Evolutionary conservation across 2,888 invertebrate species (phyloP), one percentile per base, ranked within the genome.

Genomic region (Tenthredo distinguenda): DNA sequence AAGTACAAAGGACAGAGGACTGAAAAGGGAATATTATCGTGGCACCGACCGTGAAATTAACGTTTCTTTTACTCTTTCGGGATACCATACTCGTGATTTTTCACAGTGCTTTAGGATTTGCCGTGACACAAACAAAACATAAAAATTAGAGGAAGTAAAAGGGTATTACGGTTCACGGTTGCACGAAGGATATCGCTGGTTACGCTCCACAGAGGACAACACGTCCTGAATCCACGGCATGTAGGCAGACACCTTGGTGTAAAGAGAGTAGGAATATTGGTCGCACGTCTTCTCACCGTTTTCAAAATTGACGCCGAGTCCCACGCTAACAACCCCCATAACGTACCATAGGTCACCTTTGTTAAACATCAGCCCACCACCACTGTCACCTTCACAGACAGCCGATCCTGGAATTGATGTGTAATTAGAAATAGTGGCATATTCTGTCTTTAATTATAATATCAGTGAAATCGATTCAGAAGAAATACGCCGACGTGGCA

Each of bases 321-420:
- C 92, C 47, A 93, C 90, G 86, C 94, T 94, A 4, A 94, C 94
- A 83, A 94, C 91, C 0, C 94, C 94, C 71, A 93, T 91, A 7
- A 94, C 88, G 86, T 93, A 94, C 92, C 93, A 94, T 9, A 93
- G 87, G 2, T 88, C 89, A 50, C 90, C 87, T 31, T 86, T 89
- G 55, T 89, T 87, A 79, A 94, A 93, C 0, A 93, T 92, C n/a
- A 94, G 89, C 58, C 94, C 94, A 15, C 94, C 94, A 0, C 94
- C 94, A 87, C 94, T 94, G 87, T 94, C 94, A 4, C 94, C 94
- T 68, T 93, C 91, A 84, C 94, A 94, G 15, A 94, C 94, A 2
- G 94, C 89, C n/a, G 93, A 92, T 84, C 93, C 94, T 94, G 86
- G 58, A 90, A 89, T 77, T 21, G 26, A 47, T 47, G 18, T n/a